Evolutionary conservation across 2,888 invertebrate species (phyloP).

Genomic region (Brachyopa scutellaris): DNA sequence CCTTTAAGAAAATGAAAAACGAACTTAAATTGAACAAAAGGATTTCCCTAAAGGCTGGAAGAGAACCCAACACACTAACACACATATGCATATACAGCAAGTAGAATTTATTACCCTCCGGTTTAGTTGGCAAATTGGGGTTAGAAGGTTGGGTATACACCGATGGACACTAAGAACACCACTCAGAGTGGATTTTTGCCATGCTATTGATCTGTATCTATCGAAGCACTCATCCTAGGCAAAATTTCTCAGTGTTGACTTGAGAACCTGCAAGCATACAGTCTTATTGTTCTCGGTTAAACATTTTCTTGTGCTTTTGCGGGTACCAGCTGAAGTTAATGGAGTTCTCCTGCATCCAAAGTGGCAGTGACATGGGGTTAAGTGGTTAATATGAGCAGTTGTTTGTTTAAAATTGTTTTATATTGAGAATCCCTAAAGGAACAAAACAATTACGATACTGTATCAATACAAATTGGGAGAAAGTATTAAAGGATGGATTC

Average conservation of each 20-base stretch:
- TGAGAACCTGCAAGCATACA: no score
- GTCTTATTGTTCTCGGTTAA: not conserved
- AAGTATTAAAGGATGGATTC: not conserved
- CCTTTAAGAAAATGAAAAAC: constrained; percentile 1
- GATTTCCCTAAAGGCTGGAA: constrained; percentile 8
- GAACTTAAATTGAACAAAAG: constrained; percentile 27
- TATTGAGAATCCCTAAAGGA: not conserved
- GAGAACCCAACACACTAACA: no score
- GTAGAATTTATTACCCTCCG: constrained; percentile 27
- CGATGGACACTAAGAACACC: not conserved
- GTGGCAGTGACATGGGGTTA: not conserved
- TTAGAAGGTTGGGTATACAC: not conserved
- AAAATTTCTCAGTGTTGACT: not conserved
- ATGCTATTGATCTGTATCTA: no score
- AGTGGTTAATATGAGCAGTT: constrained; percentile 21
- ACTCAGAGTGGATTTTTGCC: constrained; percentile 18
- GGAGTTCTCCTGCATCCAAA: not conserved
- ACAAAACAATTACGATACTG: constrained; percentile 13
- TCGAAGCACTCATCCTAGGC: not conserved
- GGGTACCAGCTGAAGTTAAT: constrained; percentile 23
- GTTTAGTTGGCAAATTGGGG: not conserved
- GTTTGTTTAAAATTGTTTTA: constrained; percentile 18
- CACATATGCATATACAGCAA: not conserved
- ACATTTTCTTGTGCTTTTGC: not conserved
- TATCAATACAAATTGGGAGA: not conserved